Percentiles rank a stretch among this genome's conserved stretches.
These are phyloP conservation scores for Ormyrus rosae DNA, from an alignment of 2,888 invertebrate species.

Conservation along the genomic window DNA sequence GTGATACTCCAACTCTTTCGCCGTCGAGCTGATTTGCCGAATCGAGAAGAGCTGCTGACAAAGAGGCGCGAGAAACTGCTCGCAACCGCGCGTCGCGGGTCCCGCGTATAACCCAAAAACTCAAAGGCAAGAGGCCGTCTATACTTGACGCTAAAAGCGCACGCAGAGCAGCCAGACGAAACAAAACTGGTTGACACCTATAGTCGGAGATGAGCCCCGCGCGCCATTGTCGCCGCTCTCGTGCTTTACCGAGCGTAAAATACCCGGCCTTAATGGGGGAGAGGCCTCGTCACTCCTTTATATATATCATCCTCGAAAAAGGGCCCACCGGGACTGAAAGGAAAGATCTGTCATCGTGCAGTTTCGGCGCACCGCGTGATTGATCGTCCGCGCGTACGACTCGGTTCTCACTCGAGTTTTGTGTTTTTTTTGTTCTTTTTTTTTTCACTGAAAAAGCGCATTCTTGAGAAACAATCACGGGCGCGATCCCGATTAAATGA, in stretches of 20 bases:
- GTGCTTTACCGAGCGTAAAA: slow-evolving; percentile 74
- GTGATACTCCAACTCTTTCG: no score
- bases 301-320: slow-evolving; percentile 18
- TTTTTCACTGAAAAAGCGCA: background rate
- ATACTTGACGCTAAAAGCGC: background rate
- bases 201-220: slow-evolving; percentile 40
- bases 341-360: background rate
- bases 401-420: background rate
- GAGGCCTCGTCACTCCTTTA: slow-evolving; percentile 33
- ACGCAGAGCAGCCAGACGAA: slow-evolving; percentile 3
- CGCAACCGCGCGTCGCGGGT: background rate
- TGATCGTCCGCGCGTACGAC: slow-evolving; percentile 26
- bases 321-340: background rate
- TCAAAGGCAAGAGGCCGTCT: no score
- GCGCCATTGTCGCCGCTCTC: slow-evolving; percentile 45
- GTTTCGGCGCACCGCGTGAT: slow-evolving; percentile 16
- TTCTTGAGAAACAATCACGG: slow-evolving; percentile 18
- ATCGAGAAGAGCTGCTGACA: background rate
- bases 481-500: slow-evolving; percentile 12
- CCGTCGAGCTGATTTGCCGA: no score
- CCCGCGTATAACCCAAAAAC: background rate
- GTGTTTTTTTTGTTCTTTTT: slow-evolving; percentile 13
- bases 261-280: slow-evolving; percentile 67
- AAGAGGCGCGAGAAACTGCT: background rate
- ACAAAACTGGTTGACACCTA: slow-evolving; percentile 40